These are phyloP conservation scores for Neodiprion virginianus DNA, from an alignment of 1,140 invertebrate genomes.

Conservation along the genomic window DNA sequence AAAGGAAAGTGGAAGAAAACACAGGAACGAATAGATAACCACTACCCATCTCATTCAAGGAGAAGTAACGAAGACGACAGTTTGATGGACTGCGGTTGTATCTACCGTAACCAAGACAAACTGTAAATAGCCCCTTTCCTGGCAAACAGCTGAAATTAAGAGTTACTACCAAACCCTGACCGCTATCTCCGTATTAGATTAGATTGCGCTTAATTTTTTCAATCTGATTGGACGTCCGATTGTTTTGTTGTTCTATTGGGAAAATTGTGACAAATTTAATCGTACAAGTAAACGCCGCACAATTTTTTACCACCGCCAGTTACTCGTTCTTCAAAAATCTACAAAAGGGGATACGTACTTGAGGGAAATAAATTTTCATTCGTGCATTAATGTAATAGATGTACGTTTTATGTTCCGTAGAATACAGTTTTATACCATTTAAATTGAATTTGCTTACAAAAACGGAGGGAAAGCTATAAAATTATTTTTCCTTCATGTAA, in stretches of 20 bases:
- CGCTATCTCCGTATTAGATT: background rate
- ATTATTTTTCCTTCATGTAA: too few species aligned
- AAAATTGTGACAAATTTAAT: too few species aligned
- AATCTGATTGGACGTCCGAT: background rate
- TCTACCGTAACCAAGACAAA: conserved; percentile 9
- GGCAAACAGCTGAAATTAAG: conserved; percentile 6
- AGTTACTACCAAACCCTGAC: conserved; percentile 8
- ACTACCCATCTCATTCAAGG: conserved; percentile 7
- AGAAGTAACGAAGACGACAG: conserved; percentile 12
- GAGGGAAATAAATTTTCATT: too few species aligned
- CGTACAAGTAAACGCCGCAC: too few species aligned
- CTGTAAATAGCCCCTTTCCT: background rate
- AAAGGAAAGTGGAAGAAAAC: background rate
- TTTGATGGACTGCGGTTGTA: conserved; percentile 5
- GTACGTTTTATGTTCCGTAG: too few species aligned
- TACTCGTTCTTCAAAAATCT: too few species aligned
- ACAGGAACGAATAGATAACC: background rate
- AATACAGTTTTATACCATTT: too few species aligned
- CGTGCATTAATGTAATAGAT: too few species aligned
- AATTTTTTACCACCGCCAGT: too few species aligned
- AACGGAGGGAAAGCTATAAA: too few species aligned
- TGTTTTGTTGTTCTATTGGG: background rate
- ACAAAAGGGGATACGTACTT: too few species aligned
- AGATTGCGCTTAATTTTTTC: background rate
- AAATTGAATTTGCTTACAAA: too few species aligned